These are phyloP conservation scores for Meleagris gallopavo DNA, from an alignment of 2,113 vertebrate species.

Conservation along the genomic window DNA sequence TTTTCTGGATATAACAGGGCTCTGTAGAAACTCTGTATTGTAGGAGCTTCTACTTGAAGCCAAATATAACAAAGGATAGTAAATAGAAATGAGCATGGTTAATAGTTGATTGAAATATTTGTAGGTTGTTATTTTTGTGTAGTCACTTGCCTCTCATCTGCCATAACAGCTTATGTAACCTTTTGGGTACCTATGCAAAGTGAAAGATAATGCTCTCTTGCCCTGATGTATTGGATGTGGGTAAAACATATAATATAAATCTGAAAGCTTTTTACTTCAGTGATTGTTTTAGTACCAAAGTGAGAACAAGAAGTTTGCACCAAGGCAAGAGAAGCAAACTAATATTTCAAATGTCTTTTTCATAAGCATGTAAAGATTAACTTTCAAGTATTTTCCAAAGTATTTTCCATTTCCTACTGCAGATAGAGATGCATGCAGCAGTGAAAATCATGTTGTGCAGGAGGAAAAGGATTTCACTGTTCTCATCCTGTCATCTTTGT, in stretches of 20 bases:
- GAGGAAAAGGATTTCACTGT: not conserved
- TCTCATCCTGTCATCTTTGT: not conserved
- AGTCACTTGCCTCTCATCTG: not conserved
- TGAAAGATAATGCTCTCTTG: not conserved
- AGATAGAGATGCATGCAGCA: not conserved
- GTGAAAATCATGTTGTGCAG: not conserved
- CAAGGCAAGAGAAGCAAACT: not conserved
- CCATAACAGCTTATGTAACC: not conserved
- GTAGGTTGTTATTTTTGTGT: conserved; percentile 5
- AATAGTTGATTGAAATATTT: conserved; percentile 12
- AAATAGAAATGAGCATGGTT: conserved; percentile 1
- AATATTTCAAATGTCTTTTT: not conserved
- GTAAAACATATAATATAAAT: not conserved
- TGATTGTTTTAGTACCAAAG: not conserved
- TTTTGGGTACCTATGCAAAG: conserved; percentile 20
- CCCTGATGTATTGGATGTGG: not conserved
- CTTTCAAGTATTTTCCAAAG: not conserved
- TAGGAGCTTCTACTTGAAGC: not conserved
- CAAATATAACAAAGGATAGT: conserved; percentile 1
- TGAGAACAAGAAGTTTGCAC: not conserved
- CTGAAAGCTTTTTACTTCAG: conserved; percentile 12
- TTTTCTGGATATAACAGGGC: not conserved
- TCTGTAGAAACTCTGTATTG: not conserved
- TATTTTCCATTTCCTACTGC: not conserved
- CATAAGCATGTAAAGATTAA: not conserved